Evolutionary conservation across 2,888 invertebrate genomes (phyloP).

Genomic region (Eupithecia exiguata): DNA sequence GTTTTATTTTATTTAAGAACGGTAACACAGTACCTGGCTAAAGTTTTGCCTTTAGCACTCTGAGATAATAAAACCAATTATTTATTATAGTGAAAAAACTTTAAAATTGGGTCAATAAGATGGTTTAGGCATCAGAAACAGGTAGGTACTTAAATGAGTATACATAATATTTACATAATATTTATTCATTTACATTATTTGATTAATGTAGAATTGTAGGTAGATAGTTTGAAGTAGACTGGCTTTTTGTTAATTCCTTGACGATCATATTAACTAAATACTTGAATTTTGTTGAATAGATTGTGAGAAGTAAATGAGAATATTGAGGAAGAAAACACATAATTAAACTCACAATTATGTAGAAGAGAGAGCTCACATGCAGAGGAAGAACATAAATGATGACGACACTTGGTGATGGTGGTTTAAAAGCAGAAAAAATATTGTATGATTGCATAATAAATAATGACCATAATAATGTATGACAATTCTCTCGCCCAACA

Average conservation of each 20-base stretch:
- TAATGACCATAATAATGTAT: not conserved
- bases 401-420: not conserved
- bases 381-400: not conserved
- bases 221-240: not conserved
- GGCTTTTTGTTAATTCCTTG: not conserved
- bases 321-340: not conserved
- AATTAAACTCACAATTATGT: not conserved
- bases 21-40: too few species aligned
- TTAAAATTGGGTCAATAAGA: not conserved
- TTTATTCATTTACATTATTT: not conserved
- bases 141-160: not conserved
- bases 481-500: not conserved
- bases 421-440: not conserved
- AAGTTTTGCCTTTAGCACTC: not conserved
- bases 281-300: not conserved
- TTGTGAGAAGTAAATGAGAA: not conserved
- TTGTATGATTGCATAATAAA: not conserved
- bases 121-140: not conserved
- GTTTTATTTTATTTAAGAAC: too few species aligned
- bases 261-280: not conserved
- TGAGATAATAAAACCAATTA: not conserved
- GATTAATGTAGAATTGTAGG: not conserved
- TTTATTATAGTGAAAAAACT: not conserved
- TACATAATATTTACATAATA: not conserved
- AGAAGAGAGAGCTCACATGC: not conserved